Evolutionary conservation across 2,113 vertebrate genomes (phyloP).

Genomic region (Phalacrocorax aristotelis): DNA sequence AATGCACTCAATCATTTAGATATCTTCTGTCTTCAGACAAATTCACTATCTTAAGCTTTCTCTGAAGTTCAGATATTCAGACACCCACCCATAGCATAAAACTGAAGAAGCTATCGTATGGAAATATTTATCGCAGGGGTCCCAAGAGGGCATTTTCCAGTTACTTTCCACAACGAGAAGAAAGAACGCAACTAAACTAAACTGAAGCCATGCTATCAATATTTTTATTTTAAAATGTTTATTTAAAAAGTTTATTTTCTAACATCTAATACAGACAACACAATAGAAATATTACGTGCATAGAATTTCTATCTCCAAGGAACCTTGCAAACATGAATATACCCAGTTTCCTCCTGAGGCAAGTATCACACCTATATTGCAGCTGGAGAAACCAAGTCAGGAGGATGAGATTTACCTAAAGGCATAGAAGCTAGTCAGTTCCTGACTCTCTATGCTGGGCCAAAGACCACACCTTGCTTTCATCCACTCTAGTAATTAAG

Average conservation of each 20-base stretch:
- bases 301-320: not conserved
- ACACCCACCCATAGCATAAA: not conserved
- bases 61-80: not conserved
- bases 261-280: not conserved
- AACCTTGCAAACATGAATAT: not conserved
- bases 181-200: not conserved
- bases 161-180: not conserved
- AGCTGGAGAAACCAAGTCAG: conserved; percentile 1
- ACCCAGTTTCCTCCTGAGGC: not conserved
- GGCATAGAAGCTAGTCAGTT: conserved; percentile 43
- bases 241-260: not conserved
- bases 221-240: not conserved
- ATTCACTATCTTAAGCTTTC: not conserved
- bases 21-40: not conserved
- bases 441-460: not conserved
- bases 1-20: not conserved
- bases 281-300: rapidly evolving
- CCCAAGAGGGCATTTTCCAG: not conserved
- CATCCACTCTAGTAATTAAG: conserved; percentile 48
- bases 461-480: conserved; percentile 54
- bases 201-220: rapidly evolving
- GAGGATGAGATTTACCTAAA: not conserved
- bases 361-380: not conserved
- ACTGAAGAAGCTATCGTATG: rapidly evolving
- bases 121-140: not conserved